These are phyloP conservation scores for Drosophila bifasciata DNA, from an alignment of 1,140 invertebrate genomes.

Conservation along the genomic window DNA sequence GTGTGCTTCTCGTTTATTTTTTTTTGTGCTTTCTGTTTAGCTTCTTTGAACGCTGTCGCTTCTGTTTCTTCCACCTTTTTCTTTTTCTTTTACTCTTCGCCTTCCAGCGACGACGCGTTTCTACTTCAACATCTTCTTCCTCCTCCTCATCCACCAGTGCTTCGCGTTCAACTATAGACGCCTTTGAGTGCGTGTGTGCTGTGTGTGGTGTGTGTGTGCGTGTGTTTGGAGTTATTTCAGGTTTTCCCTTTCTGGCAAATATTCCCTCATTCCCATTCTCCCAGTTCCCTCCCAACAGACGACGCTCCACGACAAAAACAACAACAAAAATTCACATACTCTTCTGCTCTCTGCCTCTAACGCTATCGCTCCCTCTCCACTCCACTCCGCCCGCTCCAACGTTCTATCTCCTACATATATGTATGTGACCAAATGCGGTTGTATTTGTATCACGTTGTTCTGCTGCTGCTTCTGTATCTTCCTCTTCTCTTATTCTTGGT, in stretches of 20 bases:
- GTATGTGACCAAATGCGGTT: neutral
- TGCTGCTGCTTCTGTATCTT: too few species aligned
- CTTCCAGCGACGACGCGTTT: conserved; percentile 12
- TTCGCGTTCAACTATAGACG: conserved; percentile 21
- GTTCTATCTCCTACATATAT: conserved; percentile 15
- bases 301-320: neutral
- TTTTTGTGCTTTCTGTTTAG: conserved; percentile 55
- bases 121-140: conserved; percentile 50
- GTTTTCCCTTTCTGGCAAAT: conserved; percentile 80
- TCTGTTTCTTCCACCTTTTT: conserved; percentile 61
- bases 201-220: conserved; percentile 19
- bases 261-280: conserved; percentile 40
- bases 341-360: conserved; percentile 19
- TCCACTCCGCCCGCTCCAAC: conserved; percentile 22
- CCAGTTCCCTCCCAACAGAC: neutral
- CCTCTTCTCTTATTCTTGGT: conserved; percentile 3
- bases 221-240: conserved; percentile 74
- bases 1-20: conserved; percentile 37
- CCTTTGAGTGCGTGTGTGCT: neutral
- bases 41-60: conserved; percentile 29
- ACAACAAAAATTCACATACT: conserved; percentile 46
- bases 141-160: too few species aligned
- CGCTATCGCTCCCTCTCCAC: conserved; percentile 19
- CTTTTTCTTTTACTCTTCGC: conserved; percentile 39
- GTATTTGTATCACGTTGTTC: too few species aligned